phyloP scores from a whole-genome alignment of 2,113 vertebrate genomes.

The Pica pica region DNA sequence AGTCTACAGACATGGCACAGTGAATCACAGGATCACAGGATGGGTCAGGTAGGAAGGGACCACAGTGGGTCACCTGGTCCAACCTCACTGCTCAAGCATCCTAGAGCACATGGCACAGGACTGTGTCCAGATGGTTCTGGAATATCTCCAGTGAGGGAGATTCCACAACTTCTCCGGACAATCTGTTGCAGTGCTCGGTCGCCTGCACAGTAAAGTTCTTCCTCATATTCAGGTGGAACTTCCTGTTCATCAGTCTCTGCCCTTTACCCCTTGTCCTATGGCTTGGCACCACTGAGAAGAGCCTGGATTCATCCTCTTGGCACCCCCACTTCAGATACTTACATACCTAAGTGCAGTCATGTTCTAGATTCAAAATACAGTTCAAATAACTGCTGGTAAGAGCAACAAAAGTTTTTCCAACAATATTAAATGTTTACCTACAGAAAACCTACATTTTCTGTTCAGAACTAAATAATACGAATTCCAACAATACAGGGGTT shows the following conservation, averaged over 20 bases:
- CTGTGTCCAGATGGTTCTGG: background rate
- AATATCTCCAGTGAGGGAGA: background rate
- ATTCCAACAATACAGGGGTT: background rate
- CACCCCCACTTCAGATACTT: background rate
- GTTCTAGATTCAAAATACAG: background rate
- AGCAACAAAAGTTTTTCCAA: background rate
- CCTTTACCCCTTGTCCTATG: background rate
- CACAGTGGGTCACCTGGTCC: background rate
- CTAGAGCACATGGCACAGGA: background rate
- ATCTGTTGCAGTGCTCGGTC: fast-evolving
- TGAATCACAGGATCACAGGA: background rate
- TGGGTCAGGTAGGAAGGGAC: background rate
- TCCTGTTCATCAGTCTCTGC: background rate
- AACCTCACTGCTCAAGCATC: background rate
- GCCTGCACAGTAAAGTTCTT: background rate
- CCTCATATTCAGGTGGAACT: background rate
- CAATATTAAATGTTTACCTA: background rate
- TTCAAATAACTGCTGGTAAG: background rate
- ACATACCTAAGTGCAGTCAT: background rate
- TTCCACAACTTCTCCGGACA: background rate
- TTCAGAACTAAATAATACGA: background rate
- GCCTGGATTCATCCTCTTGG: background rate
- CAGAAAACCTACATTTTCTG: background rate
- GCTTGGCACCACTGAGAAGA: background rate
- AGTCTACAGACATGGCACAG: background rate